phyloP scores from a whole-genome alignment of 2,888 invertebrate species.

The Pharmacophagus antenor region DNA sequence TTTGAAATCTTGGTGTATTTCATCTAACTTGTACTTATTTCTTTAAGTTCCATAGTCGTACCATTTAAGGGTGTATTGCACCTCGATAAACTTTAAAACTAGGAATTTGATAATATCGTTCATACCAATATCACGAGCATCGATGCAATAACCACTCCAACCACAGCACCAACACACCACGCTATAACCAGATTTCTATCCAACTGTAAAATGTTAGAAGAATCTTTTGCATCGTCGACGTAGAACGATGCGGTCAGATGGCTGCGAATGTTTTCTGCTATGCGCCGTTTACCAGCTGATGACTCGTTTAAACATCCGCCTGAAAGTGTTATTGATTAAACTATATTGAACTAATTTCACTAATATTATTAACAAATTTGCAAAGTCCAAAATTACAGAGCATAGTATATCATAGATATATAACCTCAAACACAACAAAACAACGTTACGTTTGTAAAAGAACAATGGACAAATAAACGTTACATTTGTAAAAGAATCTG shows the following conservation, averaged over 20 bases:
- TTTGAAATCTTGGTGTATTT: no score
- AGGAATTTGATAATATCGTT: not conserved
- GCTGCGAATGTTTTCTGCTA: conserved; percentile 76
- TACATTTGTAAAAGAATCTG: not conserved
- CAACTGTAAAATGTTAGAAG: conserved; percentile 43
- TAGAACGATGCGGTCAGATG: conserved; percentile 64
- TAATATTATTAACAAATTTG: not conserved
- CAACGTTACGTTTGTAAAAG: no score
- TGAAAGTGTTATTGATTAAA: conserved; percentile 44
- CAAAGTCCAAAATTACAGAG: no score
- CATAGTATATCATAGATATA: no score
- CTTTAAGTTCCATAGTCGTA: no score
- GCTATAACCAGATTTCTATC: conserved; percentile 55
- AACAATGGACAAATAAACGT: not conserved
- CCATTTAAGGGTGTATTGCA: no score
- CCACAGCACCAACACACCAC: conserved; percentile 49
- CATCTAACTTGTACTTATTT: no score
- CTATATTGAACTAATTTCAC: not conserved
- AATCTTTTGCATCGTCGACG: conserved; percentile 55
- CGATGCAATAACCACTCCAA: conserved; percentile 43
- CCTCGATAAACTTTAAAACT: not conserved
- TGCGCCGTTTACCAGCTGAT: conserved; percentile 86
- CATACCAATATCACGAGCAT: conserved; percentile 60
- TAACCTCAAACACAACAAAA: no score
- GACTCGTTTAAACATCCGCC: conserved; percentile 87